phyloP scores from a whole-genome alignment of 2,888 invertebrate species.

The Ophraella communa region DNA sequence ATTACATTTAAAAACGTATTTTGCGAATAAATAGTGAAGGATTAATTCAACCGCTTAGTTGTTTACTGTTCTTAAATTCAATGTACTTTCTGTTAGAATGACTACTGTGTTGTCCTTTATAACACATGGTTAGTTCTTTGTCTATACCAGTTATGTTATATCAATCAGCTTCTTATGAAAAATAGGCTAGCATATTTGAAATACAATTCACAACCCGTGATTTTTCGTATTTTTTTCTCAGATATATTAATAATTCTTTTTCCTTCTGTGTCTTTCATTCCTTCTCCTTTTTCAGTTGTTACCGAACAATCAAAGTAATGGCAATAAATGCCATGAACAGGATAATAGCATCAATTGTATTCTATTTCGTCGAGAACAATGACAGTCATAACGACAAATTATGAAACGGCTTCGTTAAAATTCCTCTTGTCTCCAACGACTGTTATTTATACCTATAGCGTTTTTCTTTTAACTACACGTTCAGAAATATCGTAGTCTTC shows the following conservation, averaged over 20 bases:
- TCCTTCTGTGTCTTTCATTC: slow-evolving; percentile 19
- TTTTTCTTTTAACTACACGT: slow-evolving; percentile 43
- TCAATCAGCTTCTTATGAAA: too few species aligned
- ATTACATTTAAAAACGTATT: too few species aligned
- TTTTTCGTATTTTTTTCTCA: background rate
- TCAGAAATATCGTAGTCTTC: background rate
- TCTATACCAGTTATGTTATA: too few species aligned
- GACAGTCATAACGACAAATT: slow-evolving; percentile 56
- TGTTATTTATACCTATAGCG: slow-evolving; percentile 51
- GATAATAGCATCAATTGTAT: slow-evolving; percentile 47
- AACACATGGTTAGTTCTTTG: too few species aligned
- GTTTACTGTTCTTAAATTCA: too few species aligned
- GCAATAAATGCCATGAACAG: slow-evolving; percentile 45
- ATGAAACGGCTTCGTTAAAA: slow-evolving; percentile 57
- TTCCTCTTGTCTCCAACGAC: slow-evolving; percentile 52
- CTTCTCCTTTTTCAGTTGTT: slow-evolving; percentile 25
- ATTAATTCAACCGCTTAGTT: too few species aligned
- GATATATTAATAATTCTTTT: slow-evolving; percentile 18
- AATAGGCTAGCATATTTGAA: too few species aligned
- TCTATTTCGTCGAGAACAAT: slow-evolving; percentile 50
- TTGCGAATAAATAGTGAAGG: too few species aligned
- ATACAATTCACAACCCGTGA: background rate
- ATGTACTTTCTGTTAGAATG: too few species aligned
- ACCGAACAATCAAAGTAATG: slow-evolving; percentile 41
- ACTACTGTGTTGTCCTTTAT: too few species aligned